These are phyloP conservation scores for Ashinkailepas kermadecensis DNA, from an alignment of 2,888 invertebrate species.

Conservation along the genomic window DNA sequence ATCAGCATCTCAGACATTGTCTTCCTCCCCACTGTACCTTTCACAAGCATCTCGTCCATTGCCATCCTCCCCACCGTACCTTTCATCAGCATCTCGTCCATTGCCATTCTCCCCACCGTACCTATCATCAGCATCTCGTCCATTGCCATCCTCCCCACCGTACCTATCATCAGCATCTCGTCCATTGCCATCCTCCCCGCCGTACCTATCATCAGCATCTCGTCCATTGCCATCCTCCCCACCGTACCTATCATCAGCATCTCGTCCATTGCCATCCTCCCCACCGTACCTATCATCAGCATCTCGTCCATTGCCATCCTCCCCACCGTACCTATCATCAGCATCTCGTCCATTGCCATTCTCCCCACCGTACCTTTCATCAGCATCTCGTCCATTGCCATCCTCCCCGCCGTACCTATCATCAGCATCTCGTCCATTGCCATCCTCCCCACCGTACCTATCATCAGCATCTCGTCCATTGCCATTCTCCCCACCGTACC, in stretches of 20 bases:
- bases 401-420: constrained; percentile 51
- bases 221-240: no score
- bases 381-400: constrained; percentile 66
- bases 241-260: constrained; percentile 77
- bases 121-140: constrained; percentile 87
- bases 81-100: no score
- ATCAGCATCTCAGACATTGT: constrained; percentile 72
- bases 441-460: no score
- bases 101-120: constrained; percentile 38
- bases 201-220: no score
- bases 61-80: constrained; percentile 43
- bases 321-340: no score
- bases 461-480: no score
- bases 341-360: no score
- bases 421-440: constrained; percentile 56
- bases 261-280: constrained; percentile 53
- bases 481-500: no score
- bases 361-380: constrained; percentile 45
- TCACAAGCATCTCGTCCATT: constrained; percentile 89
- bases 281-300: constrained; percentile 62
- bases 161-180: constrained; percentile 81
- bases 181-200: constrained; percentile 61
- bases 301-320: constrained; percentile 44
- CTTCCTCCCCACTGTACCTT: constrained; percentile 48
- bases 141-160: not conserved